Evolutionary conservation across 1,140 invertebrate species (phyloP), one percentile per base, ranked within the genome.

Genomic region (Drosophila santomea): DNA sequence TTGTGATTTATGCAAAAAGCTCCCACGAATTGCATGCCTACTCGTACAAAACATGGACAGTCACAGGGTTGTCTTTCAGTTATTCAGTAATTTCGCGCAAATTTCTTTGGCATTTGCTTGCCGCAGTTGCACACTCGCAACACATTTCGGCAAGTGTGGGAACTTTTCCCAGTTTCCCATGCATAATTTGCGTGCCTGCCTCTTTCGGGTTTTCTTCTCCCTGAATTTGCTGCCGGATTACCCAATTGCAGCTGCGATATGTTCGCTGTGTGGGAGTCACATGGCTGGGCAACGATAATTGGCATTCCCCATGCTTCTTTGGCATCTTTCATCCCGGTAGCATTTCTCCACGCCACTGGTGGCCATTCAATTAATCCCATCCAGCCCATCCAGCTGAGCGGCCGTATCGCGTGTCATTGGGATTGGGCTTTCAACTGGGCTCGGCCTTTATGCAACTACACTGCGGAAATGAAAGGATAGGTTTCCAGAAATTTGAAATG

Each of bases 111-210:
- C 75, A 88, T 80, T 83, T 88, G 84, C 56, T 52, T 78, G 63
- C 36, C 25, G 59, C 25, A 35, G 63, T 43, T 23, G 45, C 45
- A 67, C 66, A 79, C 76, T 88, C 89, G 78, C 82, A 78, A 86
- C 78, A 86, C 75, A 66, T 82, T 78, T 71, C 41, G 83, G 67
- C 79, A 66, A 80, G 84, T 89, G 85, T 88, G 84, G 84, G 85
- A 88, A 88, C 72, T 50, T 79, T 62, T 41, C 45, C 52, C 71
- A 75, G 47, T 25, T 51, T 67, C 48, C 61, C 74, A 77, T 56
- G 39, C 74, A 77, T 61, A 44, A 78, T 62, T 63, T 58, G 35
- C 47, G 23, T 43, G 59, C 60, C 67, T 76, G 63, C 41, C 59
- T 57, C 62, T 73, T 56, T 62, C 62, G 66, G 64, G 28, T 47